Conservation (phyloP, 2,888 invertebrate genomes). For the Pandemis heparana region DNA sequence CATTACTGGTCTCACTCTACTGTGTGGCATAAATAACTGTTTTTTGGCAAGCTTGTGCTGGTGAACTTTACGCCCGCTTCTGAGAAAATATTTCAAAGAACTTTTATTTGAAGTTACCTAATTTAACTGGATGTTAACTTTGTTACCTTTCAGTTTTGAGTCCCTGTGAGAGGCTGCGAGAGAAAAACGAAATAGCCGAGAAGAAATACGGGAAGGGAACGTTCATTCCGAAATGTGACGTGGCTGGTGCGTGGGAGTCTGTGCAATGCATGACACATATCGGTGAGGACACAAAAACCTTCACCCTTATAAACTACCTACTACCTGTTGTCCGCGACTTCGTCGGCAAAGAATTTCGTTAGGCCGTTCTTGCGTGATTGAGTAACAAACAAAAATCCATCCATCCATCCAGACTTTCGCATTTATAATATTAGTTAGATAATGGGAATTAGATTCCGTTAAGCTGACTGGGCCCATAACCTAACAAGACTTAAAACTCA, state of each 20-base stretch:
- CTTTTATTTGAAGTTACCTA: neutral
- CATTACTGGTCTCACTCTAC: too few species aligned
- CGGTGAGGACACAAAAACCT: constrained; percentile 59
- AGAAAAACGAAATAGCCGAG: constrained; percentile 91
- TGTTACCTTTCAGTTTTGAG: constrained; percentile 86
- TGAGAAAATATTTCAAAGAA: neutral
- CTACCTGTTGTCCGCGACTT: too few species aligned
- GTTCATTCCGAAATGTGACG: constrained; percentile 92
- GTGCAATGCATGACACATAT: constrained; percentile 91
- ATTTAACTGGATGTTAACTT: neutral
- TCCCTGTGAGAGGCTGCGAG: constrained; percentile 91
- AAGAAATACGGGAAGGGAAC: constrained; percentile 90
- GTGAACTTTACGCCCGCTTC: neutral
- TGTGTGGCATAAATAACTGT: neutral
- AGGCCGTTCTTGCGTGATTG: too few species aligned
- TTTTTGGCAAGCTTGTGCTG: neutral
- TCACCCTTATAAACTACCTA: too few species aligned
- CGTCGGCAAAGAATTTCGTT: too few species aligned
- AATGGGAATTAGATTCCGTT: neutral
- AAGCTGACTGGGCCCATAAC: neutral
- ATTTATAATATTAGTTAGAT: too few species aligned
- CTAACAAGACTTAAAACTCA: neutral
- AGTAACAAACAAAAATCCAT: too few species aligned
- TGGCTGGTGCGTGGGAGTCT: constrained; percentile 91
- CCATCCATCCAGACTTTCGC: too few species aligned